These are phyloP conservation scores for Scytalopus superciliaris DNA, from an alignment of 2,113 vertebrate genomes.

Conservation along the genomic window DNA sequence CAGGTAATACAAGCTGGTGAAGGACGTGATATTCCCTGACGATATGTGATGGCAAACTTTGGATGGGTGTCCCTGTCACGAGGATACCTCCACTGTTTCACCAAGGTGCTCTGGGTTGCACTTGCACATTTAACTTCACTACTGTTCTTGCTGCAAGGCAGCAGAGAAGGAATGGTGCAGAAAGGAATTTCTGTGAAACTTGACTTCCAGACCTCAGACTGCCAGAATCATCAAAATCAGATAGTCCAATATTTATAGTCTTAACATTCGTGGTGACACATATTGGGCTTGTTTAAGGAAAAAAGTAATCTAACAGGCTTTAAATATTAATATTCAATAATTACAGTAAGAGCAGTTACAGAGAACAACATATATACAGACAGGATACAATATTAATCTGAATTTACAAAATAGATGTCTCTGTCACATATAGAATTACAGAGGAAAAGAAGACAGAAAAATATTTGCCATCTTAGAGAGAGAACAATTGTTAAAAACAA, in stretches of 20 bases:
- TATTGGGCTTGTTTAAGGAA: fast-evolving
- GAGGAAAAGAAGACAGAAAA: background rate
- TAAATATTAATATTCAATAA: background rate
- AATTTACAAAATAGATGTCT: slow-evolving; percentile 10
- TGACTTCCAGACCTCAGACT: background rate
- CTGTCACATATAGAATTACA: background rate
- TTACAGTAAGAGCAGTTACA: background rate
- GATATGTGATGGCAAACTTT: background rate
- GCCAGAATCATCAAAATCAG: background rate
- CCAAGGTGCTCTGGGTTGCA: fast-evolving
- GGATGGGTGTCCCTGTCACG: fast-evolving
- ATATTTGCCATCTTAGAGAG: slow-evolving; percentile 1
- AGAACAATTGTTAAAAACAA: background rate
- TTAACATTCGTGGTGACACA: background rate
- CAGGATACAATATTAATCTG: background rate
- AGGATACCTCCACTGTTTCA: background rate
- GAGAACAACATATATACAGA: background rate
- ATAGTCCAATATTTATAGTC: background rate
- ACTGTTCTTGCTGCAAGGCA: fast-evolving
- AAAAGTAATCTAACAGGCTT: background rate
- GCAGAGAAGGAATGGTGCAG: background rate
- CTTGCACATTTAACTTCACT: background rate
- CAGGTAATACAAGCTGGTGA: background rate
- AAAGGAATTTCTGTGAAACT: background rate
- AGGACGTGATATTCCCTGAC: background rate